Base-by-base conservation (phyloP, 1,140 invertebrate species). In the Stegodyphus mimosarum region DNA sequence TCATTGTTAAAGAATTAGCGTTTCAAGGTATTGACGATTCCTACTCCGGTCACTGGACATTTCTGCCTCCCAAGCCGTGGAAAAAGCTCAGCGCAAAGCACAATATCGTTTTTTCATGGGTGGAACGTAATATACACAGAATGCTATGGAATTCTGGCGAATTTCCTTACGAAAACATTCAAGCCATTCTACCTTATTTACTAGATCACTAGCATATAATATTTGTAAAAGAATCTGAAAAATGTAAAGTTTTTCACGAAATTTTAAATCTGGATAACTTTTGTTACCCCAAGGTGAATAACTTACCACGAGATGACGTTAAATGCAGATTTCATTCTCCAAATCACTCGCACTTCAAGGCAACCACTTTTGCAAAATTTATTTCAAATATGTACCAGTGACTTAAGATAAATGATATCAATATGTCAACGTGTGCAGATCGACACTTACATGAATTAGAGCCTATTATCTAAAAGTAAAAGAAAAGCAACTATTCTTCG, bases 401-500 rank as follows among this genome's bases (percentile, higher is more conserved):
- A n/a, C n/a, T n/a, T n/a, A n/a, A n/a, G n/a, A n/a, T n/a, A n/a
- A n/a, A n/a, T 10, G n/a, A n/a, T 72, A 48, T 48, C n/a, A 49
- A n/a, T 48, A 72, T 72, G 70, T 50, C 17, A 48, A 7, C 15
- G 7, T 69, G 66, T 7, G 70, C 70, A 13, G 9, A 72, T 6
- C 70, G n/a, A 13, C 70, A 72, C 50, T 7, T 50, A 6, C 6
- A 72, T 48, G 6, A 51, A 9, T 17, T 72, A 11, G 48, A 49
- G 48, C n/a, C 70, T 48, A 7, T 49, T 72, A 49, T 6, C 33
- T 6, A 72, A 49, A 72, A 72, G 70, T n/a, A 72, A 72, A 51
- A 72, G 48, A 6, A 72, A 72, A 50, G 17, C 7, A 48, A 7
- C 17, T 48, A 13, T 51, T 48, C 48, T 49, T 7, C 10, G 17